Evolutionary conservation across 2,797 vertebrate genomes (phyloP), one percentile per base, ranked within the genome.

Genomic region (Cottoperca gobio): DNA sequence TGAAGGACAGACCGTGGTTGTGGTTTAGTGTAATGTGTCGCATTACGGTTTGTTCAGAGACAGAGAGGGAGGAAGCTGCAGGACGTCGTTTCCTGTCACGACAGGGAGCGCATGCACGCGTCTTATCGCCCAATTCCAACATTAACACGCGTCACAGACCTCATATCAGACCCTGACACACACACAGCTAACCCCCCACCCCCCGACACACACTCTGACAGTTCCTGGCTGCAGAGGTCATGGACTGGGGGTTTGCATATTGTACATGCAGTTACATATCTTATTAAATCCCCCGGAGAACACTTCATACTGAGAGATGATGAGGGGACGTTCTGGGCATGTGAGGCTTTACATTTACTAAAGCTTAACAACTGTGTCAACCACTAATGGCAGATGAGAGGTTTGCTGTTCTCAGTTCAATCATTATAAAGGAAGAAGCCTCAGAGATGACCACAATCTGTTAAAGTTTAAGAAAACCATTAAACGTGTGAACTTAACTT

Each of bases 111-210:
- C 61, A 69, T 70, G 19, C 3, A 43, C 10, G 21, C 12, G 12
- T 82, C 76, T 88, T 88, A 82, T 90, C 88, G 59, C 33, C 70
- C 53, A 14, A 46, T 81, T 76, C 53, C 35, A 45, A 31, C 62
- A 70, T 84, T 70, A 84, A 84, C 83, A 70, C 7, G 69, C 65
- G 24, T 68, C 75, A 68, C 12, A 64, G 78, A 49, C 59, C 55
- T 69, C 73, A 72, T 89, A 88, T 87, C 86, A 82, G 80, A 37
- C 58, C 28, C 58, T 4, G 14, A 80, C 83, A 87, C 73, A 74
- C 74, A 33, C 37, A 6, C 3, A n/a, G 11, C 12, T 40, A 10
- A 6, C 21, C 0, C 45, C 4, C 2, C 0, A 3, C 26, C n/a
- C 3, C 31, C 26, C 46, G 10, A 69, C 46, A 37, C 55, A 40